A percentile compares a stretch with the other conserved stretches of the same genome.
Conservation (phyloP, 1,140 invertebrate species). For the Drosophila subpulchrella region DNA sequence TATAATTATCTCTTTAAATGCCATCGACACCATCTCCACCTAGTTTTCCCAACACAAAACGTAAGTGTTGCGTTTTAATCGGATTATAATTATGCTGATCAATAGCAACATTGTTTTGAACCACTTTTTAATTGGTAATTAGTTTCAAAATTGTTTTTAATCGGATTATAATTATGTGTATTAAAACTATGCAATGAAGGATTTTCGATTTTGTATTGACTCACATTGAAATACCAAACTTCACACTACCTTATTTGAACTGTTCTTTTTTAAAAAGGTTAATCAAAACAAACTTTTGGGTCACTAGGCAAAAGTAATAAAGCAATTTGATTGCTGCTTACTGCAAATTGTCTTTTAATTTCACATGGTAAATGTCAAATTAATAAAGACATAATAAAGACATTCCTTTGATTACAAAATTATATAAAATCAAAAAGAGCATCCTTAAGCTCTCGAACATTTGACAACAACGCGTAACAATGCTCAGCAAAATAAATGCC, state of each 20-base stretch:
- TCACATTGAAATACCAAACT: not conserved
- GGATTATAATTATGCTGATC: not conserved
- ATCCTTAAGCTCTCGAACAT: not conserved
- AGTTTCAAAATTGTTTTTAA: not conserved
- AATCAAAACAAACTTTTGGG: too few species aligned
- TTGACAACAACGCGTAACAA: not conserved
- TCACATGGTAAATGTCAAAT: not conserved
- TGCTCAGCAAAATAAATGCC: not conserved
- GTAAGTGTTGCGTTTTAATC: slow-evolving; percentile 1
- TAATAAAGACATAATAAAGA: not conserved
- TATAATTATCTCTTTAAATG: not conserved
- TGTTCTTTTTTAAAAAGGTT: not conserved
- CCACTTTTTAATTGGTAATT: not conserved
- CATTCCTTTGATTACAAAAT: not conserved
- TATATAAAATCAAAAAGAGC: not conserved
- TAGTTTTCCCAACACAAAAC: not conserved
- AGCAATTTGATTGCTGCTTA: not conserved
- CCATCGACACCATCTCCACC: not conserved
- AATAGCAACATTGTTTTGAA: not conserved
- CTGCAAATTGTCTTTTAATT: not conserved
- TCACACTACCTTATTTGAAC: not conserved
- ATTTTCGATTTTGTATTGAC: not conserved
- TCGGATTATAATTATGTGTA: not conserved
- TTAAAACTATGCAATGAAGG: not conserved
- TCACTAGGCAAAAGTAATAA: not conserved